Base-by-base conservation (phyloP, 2,888 invertebrate species). In the Noctua pronuba region DNA sequence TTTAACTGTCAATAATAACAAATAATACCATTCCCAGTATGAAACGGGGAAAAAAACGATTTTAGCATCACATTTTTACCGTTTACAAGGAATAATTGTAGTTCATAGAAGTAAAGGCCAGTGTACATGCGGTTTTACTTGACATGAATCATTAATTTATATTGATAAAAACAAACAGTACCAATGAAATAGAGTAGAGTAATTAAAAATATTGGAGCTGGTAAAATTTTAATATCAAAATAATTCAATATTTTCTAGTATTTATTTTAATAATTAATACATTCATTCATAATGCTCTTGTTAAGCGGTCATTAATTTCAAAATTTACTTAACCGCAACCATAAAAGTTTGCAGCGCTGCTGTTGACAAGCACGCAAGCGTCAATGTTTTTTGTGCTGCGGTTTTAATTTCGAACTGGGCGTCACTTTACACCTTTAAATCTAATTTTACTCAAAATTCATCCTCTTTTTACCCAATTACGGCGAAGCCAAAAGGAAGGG, bases 71-170 rank as follows among this genome's bases (percentile, higher is more conserved):
- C 8, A 41, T 38, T 73, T 72, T 38, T 31, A 31, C 28, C 0
- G 28, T 64, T 79, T 49, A 55, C n/a, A 16, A n/a, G 8, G 11
- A 65, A 79, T 44, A 7, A 28, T 10, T 16, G 1, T 18, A 80
- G 24, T 80, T 73, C 65, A n/a, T 18, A 73, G 65, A 80, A 66
- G 46, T 73, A 73, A 79, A 74, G 80, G 24, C 0, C 1, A 4
- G 31, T 41, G 3, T 8, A 65, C 41, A 73, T n/a, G 2, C 16
- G 1, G 28, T 16, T 21, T 38, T 2, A 38, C 2, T 38, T 21
- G 8, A 73, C 11, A 21, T 2, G 10, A 21, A 44, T n/a, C 8
- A 38, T 38, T 38, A 16, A 60, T 31, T 38, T 60, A 3, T 3
- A 13, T 16, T 58, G n/a, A 52, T 8, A 44, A 13, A 16, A 52